Conservation (phyloP, 2,888 invertebrate genomes). For the Entomobrya proxima region DNA sequence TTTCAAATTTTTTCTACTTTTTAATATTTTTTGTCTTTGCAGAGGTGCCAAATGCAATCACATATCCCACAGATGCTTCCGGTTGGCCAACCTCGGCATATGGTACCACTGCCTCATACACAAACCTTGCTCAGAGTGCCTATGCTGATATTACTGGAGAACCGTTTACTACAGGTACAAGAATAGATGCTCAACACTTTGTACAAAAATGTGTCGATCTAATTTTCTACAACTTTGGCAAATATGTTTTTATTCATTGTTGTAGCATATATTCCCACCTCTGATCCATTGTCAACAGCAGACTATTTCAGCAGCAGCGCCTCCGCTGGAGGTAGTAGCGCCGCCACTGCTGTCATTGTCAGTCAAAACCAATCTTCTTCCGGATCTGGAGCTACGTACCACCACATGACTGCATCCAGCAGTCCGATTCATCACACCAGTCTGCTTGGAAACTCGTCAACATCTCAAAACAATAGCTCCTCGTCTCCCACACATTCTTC, state of each 20-base stretch:
- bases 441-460: constrained; percentile 41
- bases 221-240: not conserved
- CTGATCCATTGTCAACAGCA: constrained; percentile 70
- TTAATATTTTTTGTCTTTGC: constrained; percentile 16
- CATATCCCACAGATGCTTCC: constrained; percentile 69
- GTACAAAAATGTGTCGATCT: not conserved
- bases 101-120: constrained; percentile 64
- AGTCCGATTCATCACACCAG: constrained; percentile 69
- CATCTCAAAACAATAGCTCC: constrained; percentile 56
- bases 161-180: constrained; percentile 56
- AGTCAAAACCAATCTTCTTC: constrained; percentile 51
- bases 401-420: constrained; percentile 71
- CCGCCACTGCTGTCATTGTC: constrained; percentile 56
- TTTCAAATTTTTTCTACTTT: not conserved
- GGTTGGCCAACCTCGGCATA: constrained; percentile 70
- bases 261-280: constrained; percentile 52
- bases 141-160: constrained; percentile 72
- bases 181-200: not conserved
- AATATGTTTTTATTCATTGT: not conserved
- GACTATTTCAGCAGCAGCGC: constrained; percentile 71
- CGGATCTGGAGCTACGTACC: constrained; percentile 68
- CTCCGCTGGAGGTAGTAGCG: constrained; percentile 53
- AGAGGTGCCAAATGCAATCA: constrained; percentile 72
- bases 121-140: constrained; percentile 71
- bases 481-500: constrained; percentile 58